Evolutionary conservation across 2,888 invertebrate genomes (phyloP).

Genomic region (Macroteleia sp.): DNA sequence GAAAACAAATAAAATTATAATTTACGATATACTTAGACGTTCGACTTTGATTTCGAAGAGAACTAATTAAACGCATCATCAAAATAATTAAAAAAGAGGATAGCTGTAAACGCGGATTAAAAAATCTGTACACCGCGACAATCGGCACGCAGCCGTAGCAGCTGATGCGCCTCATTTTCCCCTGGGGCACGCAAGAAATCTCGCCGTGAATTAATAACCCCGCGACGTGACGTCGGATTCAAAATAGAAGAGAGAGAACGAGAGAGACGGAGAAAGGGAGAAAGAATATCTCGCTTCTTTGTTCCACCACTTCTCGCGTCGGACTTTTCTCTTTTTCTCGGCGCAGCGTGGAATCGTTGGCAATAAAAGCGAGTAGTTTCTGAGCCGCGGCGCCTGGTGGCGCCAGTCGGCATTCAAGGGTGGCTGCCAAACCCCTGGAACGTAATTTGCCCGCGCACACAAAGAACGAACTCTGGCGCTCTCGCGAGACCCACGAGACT

Average conservation of each 20-base stretch:
- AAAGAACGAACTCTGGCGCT: constrained; percentile 7
- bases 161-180: constrained; percentile 32
- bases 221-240: constrained; percentile 49
- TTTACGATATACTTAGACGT: no score
- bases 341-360: constrained; percentile 29
- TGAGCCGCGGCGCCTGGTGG: constrained; percentile 76
- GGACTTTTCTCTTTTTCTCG: constrained; percentile 5
- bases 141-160: constrained; percentile 37
- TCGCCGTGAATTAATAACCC: constrained; percentile 58
- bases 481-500: constrained; percentile 27
- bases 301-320: not conserved
- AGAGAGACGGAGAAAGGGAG: constrained; percentile 3
- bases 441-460: constrained; percentile 40
- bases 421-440: constrained; percentile 53
- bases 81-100: not conserved
- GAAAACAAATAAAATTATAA: no score
- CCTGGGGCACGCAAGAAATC: constrained; percentile 35
- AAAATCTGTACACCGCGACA: constrained; percentile 19
- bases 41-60: no score
- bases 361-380: constrained; percentile 73
- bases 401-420: constrained; percentile 77
- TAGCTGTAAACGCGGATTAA: not conserved
- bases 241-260: constrained; percentile 20
- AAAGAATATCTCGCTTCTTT: not conserved
- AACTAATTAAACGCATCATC: not conserved